These are phyloP conservation scores for Acleris sparsana DNA, from an alignment of 2,888 invertebrate species.

Conservation along the genomic window DNA sequence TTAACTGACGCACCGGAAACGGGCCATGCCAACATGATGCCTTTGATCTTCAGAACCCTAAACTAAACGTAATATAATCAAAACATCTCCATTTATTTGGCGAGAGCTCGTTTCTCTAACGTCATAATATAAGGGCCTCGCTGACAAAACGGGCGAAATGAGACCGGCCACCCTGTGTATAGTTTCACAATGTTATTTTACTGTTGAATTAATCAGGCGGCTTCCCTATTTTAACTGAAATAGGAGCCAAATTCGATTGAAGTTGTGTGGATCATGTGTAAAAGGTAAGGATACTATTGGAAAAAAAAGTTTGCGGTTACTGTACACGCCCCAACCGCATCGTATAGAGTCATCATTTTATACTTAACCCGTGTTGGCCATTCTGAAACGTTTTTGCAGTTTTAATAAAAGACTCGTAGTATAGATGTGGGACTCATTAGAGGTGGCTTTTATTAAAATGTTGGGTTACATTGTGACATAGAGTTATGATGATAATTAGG, in stretches of 20 bases:
- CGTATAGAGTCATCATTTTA: conserved; percentile 53
- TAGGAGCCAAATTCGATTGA: conserved; percentile 1
- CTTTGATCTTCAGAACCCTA: conserved; percentile 19
- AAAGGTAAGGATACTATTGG: conserved; percentile 14
- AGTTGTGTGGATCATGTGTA: background rate
- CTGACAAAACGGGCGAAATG: conserved; percentile 33
- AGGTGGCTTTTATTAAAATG: conserved; percentile 15
- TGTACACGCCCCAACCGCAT: conserved; percentile 35
- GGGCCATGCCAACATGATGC: background rate
- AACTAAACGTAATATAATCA: conserved; percentile 26
- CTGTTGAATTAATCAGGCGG: background rate
- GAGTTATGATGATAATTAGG: conserved; percentile 2
- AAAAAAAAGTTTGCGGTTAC: conserved; percentile 32
- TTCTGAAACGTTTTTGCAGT: conserved; percentile 56
- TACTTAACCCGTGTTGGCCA: conserved; percentile 55
- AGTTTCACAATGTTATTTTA: conserved; percentile 17
- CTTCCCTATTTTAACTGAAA: background rate
- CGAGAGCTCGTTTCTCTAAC: conserved; percentile 22
- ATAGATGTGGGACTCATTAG: conserved; percentile 17
- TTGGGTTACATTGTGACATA: background rate
- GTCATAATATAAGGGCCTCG: conserved; percentile 27
- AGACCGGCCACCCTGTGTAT: conserved; percentile 28
- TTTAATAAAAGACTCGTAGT: conserved; percentile 55
- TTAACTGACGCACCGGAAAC: background rate
- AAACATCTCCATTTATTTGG: conserved; percentile 30